phyloP scores from a whole-genome alignment of 2,888 invertebrate species.

The Hypercompe scribonia region DNA sequence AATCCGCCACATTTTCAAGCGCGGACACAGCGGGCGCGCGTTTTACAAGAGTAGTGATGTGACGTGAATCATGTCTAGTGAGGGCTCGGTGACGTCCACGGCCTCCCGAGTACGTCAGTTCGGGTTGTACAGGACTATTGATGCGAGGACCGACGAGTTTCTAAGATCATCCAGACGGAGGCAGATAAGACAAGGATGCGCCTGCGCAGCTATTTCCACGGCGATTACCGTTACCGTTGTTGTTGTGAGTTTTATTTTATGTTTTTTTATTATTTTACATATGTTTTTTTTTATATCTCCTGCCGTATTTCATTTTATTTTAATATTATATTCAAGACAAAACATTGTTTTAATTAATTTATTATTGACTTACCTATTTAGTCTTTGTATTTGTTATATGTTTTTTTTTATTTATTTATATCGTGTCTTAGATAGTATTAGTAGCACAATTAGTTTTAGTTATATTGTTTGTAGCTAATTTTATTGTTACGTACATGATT shows the following conservation, averaged over 20 bases:
- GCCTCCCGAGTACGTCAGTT: conserved; percentile 74
- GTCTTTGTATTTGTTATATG: background rate
- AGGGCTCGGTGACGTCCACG: conserved; percentile 65
- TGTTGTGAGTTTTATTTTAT: conserved; percentile 69
- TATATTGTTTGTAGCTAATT: background rate
- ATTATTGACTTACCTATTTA: background rate
- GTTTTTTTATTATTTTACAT: background rate
- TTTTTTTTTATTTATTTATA: background rate
- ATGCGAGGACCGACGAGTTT: conserved; percentile 79
- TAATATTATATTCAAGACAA: background rate
- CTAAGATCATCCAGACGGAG: conserved; percentile 73
- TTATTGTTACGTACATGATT: background rate
- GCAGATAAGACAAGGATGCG: conserved; percentile 79
- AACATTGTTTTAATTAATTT: background rate
- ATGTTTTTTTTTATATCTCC: background rate
- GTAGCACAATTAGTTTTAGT: background rate
- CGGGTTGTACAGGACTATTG: conserved; percentile 78
- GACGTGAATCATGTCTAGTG: conserved; percentile 73
- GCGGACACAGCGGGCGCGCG: conserved; percentile 64
- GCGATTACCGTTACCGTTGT: conserved; percentile 80
- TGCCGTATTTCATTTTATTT: background rate
- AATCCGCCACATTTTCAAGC: conserved; percentile 66
- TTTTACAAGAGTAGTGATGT: conserved; percentile 69
- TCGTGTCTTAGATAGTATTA: background rate
- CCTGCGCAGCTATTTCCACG: conserved; percentile 78